A percentile compares a stretch with the other conserved stretches of the same genome.
These are phyloP conservation scores for Neocrepidodera transversa DNA, from an alignment of 2,888 invertebrate species.

Conservation along the genomic window DNA sequence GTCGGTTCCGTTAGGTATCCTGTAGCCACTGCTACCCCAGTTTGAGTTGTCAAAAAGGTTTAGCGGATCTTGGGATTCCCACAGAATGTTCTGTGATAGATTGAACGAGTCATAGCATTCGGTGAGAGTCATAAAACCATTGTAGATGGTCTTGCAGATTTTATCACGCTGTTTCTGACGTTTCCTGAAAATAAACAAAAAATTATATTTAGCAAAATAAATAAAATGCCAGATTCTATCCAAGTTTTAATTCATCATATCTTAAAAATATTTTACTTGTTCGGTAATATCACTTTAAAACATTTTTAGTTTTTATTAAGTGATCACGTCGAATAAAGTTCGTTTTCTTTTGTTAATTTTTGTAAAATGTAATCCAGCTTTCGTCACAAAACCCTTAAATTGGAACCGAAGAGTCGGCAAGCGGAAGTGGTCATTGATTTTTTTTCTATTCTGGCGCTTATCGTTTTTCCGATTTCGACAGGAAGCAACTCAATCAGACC, in stretches of 20 bases:
- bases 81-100: conserved; percentile 49
- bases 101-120: conserved; percentile 69
- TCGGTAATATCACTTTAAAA: too few relatives aligned
- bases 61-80: conserved; percentile 55
- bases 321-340: too few relatives aligned
- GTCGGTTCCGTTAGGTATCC: conserved; percentile 29
- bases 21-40: conserved; percentile 29
- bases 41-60: conserved; percentile 50
- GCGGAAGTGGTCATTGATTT: conserved; percentile 20
- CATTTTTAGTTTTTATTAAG: too few relatives aligned
- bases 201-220: neutral
- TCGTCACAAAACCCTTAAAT: neutral
- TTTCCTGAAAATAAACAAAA: conserved; percentile 65
- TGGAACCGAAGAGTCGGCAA: too few relatives aligned
- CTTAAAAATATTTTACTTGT: too few relatives aligned
- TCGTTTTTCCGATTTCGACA: conserved; percentile 24
- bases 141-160: conserved; percentile 72
- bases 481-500: conserved; percentile 33
- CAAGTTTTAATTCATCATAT: too few relatives aligned
- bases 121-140: conserved; percentile 65
- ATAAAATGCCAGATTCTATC: neutral
- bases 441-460: conserved; percentile 32
- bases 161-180: conserved; percentile 76
- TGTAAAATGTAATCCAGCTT: neutral
- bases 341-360: too few relatives aligned